Evolutionary conservation across 2,888 invertebrate genomes (phyloP).

Genomic region (Xanthorhoe spadicearia): DNA sequence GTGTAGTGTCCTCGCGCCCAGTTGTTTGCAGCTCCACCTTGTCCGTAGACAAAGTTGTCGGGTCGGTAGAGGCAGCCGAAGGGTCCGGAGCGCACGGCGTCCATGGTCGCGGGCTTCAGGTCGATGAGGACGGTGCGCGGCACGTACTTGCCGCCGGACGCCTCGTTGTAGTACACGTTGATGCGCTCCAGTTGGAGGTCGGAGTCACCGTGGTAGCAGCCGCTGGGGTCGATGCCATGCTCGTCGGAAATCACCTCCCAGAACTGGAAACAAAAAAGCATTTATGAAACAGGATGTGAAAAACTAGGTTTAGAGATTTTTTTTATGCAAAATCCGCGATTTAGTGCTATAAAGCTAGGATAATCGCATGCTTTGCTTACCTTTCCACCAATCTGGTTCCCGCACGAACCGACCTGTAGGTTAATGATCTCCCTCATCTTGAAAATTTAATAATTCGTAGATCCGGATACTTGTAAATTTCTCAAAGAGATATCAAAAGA

Average conservation of each 20-base stretch:
- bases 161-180: constrained; percentile 91
- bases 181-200: constrained; percentile 90
- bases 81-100: constrained; percentile 93
- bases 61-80: constrained; percentile 94
- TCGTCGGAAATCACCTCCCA: constrained; percentile 92
- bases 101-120: constrained; percentile 87
- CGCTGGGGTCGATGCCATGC: constrained; percentile 90
- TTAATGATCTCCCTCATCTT: constrained; percentile 92
- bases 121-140: constrained; percentile 76
- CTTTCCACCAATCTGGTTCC: constrained; percentile 82
- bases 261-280: constrained; percentile 76
- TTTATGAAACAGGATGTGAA: neutral
- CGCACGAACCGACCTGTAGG: constrained; percentile 91
- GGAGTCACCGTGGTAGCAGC: constrained; percentile 88
- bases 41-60: constrained; percentile 94
- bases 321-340: neutral
- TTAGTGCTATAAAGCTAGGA: too few relatives aligned
- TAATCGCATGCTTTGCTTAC: constrained; percentile 77
- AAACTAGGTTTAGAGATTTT: neutral
- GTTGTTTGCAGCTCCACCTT: constrained; percentile 77
- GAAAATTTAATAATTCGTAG: constrained; percentile 60
- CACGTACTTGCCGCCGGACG: constrained; percentile 80
- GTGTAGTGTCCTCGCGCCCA: constrained; percentile 93
- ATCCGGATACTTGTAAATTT: constrained; percentile 70
- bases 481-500: constrained; percentile 58